Conservation (phyloP, 2,113 vertebrate species). For the Dasyornis broadbenti region DNA sequence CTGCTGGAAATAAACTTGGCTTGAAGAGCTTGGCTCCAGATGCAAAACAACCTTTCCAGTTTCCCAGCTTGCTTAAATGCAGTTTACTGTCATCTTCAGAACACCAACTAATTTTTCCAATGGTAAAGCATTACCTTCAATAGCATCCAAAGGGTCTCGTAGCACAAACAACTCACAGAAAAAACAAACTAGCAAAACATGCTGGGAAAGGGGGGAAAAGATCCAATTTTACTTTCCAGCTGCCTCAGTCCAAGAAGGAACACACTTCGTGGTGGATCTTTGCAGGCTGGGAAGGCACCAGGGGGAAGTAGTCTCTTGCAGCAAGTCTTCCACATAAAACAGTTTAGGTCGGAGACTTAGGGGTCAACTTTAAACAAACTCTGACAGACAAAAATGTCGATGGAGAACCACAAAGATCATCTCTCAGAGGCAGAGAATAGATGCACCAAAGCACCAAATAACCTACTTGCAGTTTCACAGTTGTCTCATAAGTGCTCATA, state of each 20-base stretch:
- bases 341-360: background rate
- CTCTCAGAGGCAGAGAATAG: background rate
- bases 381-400: background rate
- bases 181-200: background rate
- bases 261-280: background rate
- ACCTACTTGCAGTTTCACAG: background rate
- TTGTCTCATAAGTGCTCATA: fast-evolving
- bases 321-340: background rate
- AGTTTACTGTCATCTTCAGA: background rate
- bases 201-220: background rate
- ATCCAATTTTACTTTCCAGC: background rate
- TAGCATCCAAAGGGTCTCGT: background rate
- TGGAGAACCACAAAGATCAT: background rate
- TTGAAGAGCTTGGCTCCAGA: background rate
- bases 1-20: background rate
- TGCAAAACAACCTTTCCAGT: background rate
- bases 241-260: background rate
- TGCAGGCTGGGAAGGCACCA: fast-evolving
- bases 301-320: background rate
- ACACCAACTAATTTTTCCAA: background rate
- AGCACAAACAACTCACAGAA: background rate
- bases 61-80: background rate
- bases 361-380: background rate
- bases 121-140: background rate
- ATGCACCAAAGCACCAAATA: background rate